Base-by-base conservation (phyloP, 2,888 invertebrate species). In the Lordiphosa fenestrarum region DNA sequence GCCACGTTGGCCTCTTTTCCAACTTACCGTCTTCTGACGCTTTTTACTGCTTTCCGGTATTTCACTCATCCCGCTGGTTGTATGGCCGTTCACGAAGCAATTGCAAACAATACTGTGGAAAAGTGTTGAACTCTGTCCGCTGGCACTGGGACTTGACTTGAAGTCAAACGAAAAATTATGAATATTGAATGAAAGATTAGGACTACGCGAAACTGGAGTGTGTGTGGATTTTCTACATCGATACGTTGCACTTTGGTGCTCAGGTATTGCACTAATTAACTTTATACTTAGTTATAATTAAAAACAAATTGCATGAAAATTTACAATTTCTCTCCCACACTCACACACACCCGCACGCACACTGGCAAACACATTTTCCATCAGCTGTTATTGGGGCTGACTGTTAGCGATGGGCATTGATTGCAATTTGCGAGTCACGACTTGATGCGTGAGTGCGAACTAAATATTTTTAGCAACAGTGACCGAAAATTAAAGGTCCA, bases 1-100 rank as follows among this genome's bases (percentile, higher is more conserved):
- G 44, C 15, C 49, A 44, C 19, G 58, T n/a, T 5, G 36, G 36
- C 39, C 57, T 56, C 44, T 7, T 62, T 15, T 40, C 12, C 21
- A 44, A 76, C 86, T 73, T 62, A 85, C 85, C 69, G 82, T 87
- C 65, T 80, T 85, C 56, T 82, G 86, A 50, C 87, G 77, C 58
- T 85, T 85, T 81, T 86, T 85, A 65, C 86, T 85, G 46, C 84
- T 80, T 65, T 87, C 86, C 42, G 85, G 85, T 68, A 67, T 66
- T 66, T 85, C 87, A 66, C 77, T 82, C 85, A 85, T 85, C 48
- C 23, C 63, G 25, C 37, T 61, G 41, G n/a, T 15, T 38, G 42
- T 38, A 48, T 52, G 51, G 39, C 51, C 41, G 41, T 35, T 42
- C 10, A 6, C 25, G 25, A 25, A 53, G 58, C 68, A 51, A 59